phyloP scores from a whole-genome alignment of 1,140 invertebrate genomes.

The Solen grandis region DNA sequence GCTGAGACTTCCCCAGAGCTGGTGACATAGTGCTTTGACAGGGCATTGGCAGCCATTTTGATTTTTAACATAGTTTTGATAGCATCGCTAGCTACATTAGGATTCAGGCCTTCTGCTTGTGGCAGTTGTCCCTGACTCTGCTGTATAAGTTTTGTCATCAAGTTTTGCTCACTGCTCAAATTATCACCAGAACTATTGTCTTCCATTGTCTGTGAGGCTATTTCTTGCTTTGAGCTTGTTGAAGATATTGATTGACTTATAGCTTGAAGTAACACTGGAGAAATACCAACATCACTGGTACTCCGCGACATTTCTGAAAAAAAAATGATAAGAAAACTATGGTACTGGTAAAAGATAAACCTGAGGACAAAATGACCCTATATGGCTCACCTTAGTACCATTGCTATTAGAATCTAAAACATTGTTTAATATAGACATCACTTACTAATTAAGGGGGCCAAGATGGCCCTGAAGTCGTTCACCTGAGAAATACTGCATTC shows the following conservation, averaged over 20 bases:
- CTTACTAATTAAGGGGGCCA: conserved; percentile 7
- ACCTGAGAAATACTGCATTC: too few relatives aligned
- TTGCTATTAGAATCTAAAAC: not conserved
- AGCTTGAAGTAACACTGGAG: conserved; percentile 78
- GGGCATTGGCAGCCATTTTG: conserved; percentile 30
- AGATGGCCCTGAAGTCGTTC: too few relatives aligned
- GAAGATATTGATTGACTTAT: conserved; percentile 75
- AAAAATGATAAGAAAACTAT: conserved; percentile 37
- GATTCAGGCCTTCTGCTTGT: conserved; percentile 4
- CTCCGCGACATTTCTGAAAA: conserved; percentile 68
- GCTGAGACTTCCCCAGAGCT: too few relatives aligned
- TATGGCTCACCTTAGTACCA: not conserved
- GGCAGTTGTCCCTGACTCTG: not conserved
- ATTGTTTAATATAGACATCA: conserved; percentile 8
- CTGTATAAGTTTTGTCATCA: conserved; percentile 28
- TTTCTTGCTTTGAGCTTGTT: conserved; percentile 49
- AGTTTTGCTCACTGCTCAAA: conserved; percentile 15
- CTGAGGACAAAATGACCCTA: not conserved
- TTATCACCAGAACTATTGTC: conserved; percentile 12
- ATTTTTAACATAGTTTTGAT: conserved; percentile 41
- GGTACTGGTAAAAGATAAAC: conserved; percentile 5
- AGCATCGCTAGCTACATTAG: conserved; percentile 8
- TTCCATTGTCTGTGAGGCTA: conserved; percentile 49
- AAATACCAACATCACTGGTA: conserved; percentile 76
- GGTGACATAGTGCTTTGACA: conserved; percentile 17